These are phyloP conservation scores for Atta colombica DNA, from an alignment of 1,140 invertebrate species.

Conservation along the genomic window DNA sequence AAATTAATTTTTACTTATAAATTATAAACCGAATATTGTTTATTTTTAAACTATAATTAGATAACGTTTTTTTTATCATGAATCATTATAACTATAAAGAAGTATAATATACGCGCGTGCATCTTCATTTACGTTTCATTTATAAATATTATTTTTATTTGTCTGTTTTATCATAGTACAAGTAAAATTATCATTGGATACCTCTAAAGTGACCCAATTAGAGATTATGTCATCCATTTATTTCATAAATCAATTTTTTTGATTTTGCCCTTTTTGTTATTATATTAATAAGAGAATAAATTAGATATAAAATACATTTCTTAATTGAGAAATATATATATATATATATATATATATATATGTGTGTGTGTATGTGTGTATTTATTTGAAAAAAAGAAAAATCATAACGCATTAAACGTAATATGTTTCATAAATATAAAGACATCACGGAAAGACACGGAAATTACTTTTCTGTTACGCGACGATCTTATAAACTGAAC, in stretches of 20 bases:
- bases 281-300: neutral
- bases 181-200: neutral
- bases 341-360: neutral
- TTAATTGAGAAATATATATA: neutral
- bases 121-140: neutral
- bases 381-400: neutral
- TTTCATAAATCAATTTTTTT: neutral
- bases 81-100: neutral
- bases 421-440: neutral
- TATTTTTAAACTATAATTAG: neutral
- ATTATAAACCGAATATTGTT: neutral
- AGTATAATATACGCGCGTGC: neutral
- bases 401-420: neutral
- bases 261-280: neutral
- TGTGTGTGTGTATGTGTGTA: too few relatives aligned
- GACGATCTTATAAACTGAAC: neutral
- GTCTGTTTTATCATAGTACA: neutral
- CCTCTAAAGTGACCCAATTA: neutral
- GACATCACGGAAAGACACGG: neutral
- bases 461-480: neutral
- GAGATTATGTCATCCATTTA: neutral
- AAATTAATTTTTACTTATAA: neutral
- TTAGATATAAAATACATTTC: neutral
- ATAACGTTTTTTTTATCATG: neutral
- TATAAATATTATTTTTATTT: slow-evolving; percentile 12